phyloP scores from a whole-genome alignment of 2,888 invertebrate genomes.

The Resseliella maxima region DNA sequence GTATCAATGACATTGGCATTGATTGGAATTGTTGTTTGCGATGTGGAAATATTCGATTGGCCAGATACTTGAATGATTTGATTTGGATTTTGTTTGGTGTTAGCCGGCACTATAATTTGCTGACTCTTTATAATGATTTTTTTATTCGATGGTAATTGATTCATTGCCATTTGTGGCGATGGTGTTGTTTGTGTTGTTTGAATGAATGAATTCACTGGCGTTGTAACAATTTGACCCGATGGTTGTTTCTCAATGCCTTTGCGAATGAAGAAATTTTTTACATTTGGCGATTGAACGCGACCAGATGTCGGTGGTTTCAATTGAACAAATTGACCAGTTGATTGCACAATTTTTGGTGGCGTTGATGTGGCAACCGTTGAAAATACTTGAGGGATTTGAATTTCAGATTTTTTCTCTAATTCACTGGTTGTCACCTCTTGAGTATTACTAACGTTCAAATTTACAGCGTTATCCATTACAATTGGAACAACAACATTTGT shows the following conservation, averaged over 20 bases:
- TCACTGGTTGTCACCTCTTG: conserved; percentile 20
- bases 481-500: neutral
- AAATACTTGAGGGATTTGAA: conserved; percentile 19
- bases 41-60: neutral
- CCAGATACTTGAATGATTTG: conserved; percentile 14
- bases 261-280: conserved; percentile 39
- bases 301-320: conserved; percentile 62
- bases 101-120: conserved; percentile 11
- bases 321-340: conserved; percentile 65
- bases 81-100: neutral
- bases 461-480: neutral
- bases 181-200: neutral
- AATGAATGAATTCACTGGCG: neutral
- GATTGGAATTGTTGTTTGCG: neutral
- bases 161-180: neutral
- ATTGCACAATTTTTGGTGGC: conserved; percentile 67
- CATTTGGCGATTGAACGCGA: conserved; percentile 20
- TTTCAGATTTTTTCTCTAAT: neutral
- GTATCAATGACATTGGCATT: conserved; percentile 58
- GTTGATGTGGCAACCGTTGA: conserved; percentile 57
- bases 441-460: conserved; percentile 13
- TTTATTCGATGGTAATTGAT: neutral
- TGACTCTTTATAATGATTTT: conserved; percentile 53
- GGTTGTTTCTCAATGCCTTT: conserved; percentile 36
- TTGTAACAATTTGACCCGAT: conserved; percentile 58